phyloP scores from a whole-genome alignment of 2,888 invertebrate genomes.

The Machimus rusticus region DNA sequence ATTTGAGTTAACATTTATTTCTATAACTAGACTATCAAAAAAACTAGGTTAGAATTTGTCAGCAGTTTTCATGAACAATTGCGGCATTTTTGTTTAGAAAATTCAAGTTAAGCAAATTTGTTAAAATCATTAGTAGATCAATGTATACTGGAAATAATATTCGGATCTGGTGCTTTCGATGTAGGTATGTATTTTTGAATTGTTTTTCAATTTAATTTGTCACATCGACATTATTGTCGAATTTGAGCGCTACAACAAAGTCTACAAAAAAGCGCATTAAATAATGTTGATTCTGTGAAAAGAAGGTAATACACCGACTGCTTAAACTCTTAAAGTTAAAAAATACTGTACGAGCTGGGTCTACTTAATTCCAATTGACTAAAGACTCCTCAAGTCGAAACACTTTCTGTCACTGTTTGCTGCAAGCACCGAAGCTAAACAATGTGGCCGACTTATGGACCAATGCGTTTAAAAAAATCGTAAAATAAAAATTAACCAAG shows the following conservation, averaged over 20 bases:
- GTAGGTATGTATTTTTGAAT: too few species aligned
- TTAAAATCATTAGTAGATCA: too few species aligned
- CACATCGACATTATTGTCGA: neutral
- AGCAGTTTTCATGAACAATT: too few species aligned
- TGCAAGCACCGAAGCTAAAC: neutral
- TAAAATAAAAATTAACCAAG: neutral
- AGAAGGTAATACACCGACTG: neutral
- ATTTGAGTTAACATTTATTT: too few species aligned
- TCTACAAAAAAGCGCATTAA: neutral
- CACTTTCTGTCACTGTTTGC: neutral
- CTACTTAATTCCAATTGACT: neutral
- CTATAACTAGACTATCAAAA: too few species aligned
- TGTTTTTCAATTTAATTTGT: too few species aligned
- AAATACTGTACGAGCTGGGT: neutral
- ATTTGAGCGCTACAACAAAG: neutral
- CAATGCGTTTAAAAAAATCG: neutral
- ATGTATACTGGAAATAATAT: too few species aligned
- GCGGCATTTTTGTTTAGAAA: too few species aligned
- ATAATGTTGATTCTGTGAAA: neutral
- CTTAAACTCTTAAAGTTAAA: neutral
- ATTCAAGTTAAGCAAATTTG: too few species aligned
- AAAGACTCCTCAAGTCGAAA: neutral
- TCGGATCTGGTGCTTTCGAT: too few species aligned
- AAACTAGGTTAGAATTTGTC: too few species aligned
- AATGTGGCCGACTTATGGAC: neutral